phyloP scores from a whole-genome alignment of 2,888 invertebrate genomes.

The Drosophila tripunctata region DNA sequence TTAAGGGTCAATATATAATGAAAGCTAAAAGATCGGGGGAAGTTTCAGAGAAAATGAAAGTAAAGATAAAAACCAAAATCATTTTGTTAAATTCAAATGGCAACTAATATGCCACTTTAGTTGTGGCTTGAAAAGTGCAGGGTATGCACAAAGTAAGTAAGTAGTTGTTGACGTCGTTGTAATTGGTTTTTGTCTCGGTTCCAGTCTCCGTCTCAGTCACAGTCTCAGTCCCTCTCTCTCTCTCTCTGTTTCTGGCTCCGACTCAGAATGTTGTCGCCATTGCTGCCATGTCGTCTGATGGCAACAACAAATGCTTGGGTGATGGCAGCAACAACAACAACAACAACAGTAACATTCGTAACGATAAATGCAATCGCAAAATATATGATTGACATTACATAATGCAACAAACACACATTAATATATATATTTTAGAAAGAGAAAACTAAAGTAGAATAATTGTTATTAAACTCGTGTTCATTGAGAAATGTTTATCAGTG shows the following conservation, averaged over 20 bases:
- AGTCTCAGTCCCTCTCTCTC: not conserved
- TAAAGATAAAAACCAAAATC: no score
- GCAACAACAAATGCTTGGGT: no score
- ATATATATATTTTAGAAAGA: conserved; percentile 17
- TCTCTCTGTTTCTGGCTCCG: conserved; percentile 10
- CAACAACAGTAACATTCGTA: conserved; percentile 7
- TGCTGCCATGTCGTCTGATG: conserved; percentile 40
- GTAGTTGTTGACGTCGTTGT: conserved; percentile 39
- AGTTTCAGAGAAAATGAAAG: not conserved
- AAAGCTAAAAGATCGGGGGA: no score
- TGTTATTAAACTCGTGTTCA: conserved; percentile 23
- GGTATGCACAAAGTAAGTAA: conserved; percentile 14
- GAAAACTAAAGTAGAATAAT: not conserved
- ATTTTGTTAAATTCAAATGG: not conserved
- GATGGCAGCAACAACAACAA: not conserved
- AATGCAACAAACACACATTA: conserved; percentile 32
- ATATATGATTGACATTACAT: conserved; percentile 72
- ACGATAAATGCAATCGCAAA: conserved; percentile 61
- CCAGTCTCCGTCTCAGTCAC: conserved; percentile 2
- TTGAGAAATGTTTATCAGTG: conserved; percentile 61
- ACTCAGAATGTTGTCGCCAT: conserved; percentile 49
- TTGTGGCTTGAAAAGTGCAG: not conserved
- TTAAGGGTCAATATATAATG: not conserved
- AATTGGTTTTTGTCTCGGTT: conserved; percentile 50
- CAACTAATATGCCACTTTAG: not conserved